A percentile compares a stretch with the other conserved stretches of the same genome.
Conservation (phyloP, 2,888 invertebrate species). For the Aproaerema taeniolella region DNA sequence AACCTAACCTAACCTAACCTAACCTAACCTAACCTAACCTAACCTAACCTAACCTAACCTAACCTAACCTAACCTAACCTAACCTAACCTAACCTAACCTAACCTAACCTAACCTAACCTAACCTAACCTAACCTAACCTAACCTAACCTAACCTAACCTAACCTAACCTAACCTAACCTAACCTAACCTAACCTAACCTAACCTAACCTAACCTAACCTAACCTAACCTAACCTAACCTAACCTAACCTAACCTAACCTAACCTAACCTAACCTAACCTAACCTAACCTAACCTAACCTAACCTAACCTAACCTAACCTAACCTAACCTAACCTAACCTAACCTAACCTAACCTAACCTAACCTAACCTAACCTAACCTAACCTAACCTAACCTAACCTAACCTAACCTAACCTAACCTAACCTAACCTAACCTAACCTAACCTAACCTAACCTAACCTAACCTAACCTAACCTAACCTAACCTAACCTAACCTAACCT, state of each 20-base stretch:
- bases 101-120: constrained; percentile 18
- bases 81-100: constrained; percentile 18
- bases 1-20: constrained; percentile 15
- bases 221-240: constrained; percentile 25
- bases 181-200: constrained; percentile 22
- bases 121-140: constrained; percentile 18
- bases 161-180: constrained; percentile 21
- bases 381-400: constrained; percentile 17
- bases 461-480: constrained; percentile 21
- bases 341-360: constrained; percentile 17
- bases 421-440: constrained; percentile 21
- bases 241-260: constrained; percentile 25
- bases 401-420: constrained; percentile 20
- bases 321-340: constrained; percentile 16
- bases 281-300: constrained; percentile 22
- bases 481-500: constrained; percentile 20
- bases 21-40: constrained; percentile 16
- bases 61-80: constrained; percentile 19
- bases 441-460: constrained; percentile 21
- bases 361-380: constrained; percentile 18
- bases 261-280: constrained; percentile 24
- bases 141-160: constrained; percentile 16
- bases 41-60: constrained; percentile 19
- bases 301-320: constrained; percentile 21
- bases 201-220: constrained; percentile 21